Evolutionary conservation across 1,140 invertebrate genomes (phyloP).

Genomic region (Tetragnatha versicolor): DNA sequence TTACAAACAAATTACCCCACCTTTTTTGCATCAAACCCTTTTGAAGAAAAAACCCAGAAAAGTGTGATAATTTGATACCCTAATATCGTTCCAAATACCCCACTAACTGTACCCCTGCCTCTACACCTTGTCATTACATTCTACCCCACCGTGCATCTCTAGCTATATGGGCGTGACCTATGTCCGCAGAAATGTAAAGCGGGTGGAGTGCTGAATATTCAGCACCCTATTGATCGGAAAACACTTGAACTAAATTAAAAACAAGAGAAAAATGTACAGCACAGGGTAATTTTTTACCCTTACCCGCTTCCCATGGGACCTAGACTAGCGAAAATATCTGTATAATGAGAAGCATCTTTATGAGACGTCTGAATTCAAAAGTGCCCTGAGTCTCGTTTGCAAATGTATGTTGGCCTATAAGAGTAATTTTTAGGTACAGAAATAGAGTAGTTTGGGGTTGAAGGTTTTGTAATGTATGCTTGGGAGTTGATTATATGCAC

Average conservation of each 20-base stretch:
- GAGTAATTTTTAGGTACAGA: not conserved
- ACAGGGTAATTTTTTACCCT: constrained; percentile 17
- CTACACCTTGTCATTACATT: not conserved
- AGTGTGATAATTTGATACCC: no score
- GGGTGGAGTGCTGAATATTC: constrained; percentile 35
- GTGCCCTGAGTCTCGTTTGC: constrained; percentile 9
- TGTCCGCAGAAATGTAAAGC: constrained; percentile 18
- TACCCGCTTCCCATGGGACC: not conserved
- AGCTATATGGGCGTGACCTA: constrained; percentile 21
- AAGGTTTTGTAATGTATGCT: no score
- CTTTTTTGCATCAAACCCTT: no score
- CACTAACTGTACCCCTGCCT: not conserved
- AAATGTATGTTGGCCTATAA: not conserved
- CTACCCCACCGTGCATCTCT: not conserved
- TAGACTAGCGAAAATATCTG: constrained; percentile 17
- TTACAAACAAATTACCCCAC: no score
- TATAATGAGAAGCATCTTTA: constrained; percentile 29
- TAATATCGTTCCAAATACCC: no score
- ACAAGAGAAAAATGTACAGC: constrained; percentile 35
- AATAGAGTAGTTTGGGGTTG: no score
- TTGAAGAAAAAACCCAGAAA: no score
- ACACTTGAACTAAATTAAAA: constrained; percentile 49
- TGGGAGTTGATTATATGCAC: no score
- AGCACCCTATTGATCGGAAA: constrained; percentile 41
- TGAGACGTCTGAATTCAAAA: constrained; percentile 22